These are phyloP conservation scores for Siniperca scherzeri DNA, from an alignment of 2,797 vertebrate species.

Conservation along the genomic window DNA sequence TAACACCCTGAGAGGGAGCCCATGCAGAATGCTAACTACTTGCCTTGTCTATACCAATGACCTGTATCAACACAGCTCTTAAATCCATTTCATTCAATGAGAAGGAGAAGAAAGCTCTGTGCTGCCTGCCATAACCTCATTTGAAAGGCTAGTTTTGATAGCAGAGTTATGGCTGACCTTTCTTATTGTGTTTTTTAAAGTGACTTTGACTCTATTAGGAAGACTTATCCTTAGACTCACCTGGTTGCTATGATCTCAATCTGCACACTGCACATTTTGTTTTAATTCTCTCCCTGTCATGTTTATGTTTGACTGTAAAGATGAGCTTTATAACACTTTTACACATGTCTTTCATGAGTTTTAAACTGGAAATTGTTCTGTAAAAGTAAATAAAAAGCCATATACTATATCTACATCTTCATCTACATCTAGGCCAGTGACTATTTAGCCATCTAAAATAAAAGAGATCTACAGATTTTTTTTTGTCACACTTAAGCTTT, in stretches of 20 bases:
- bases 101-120: constrained; percentile 22
- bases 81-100: constrained; percentile 44
- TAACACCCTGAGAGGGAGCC: constrained; percentile 25
- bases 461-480: not conserved
- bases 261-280: not conserved
- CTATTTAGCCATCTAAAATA: not conserved
- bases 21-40: constrained; percentile 43
- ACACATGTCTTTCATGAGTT: constrained; percentile 1
- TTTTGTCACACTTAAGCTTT: not conserved
- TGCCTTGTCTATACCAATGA: constrained; percentile 50
- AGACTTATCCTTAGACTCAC: constrained; percentile 25
- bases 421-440: not conserved
- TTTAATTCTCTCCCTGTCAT: not conserved
- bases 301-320: constrained; percentile 12
- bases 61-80: constrained; percentile 48
- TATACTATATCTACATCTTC: constrained; percentile 1
- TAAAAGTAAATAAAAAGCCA: constrained; percentile 11
- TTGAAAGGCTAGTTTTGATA: constrained; percentile 50
- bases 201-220: constrained; percentile 29
- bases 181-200: constrained; percentile 47
- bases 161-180: constrained; percentile 56
- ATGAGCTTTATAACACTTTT: constrained; percentile 17
- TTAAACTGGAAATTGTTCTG: constrained; percentile 15
- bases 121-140: constrained; percentile 37
- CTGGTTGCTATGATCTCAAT: constrained; percentile 30